Conservation (phyloP, 2,888 invertebrate species). For the Ornithoptera priamus region DNA sequence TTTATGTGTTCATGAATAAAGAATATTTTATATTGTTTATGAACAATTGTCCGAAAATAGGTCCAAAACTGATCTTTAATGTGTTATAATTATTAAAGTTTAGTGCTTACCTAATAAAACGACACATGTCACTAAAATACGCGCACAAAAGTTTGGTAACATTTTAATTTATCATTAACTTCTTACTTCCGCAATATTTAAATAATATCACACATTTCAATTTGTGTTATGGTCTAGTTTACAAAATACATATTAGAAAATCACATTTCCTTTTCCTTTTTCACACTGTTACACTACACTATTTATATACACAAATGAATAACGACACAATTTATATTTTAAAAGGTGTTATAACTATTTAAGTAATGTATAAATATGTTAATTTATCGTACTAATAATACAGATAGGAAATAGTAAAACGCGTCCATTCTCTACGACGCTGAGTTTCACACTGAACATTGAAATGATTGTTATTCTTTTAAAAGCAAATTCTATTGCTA, state of each 20-base stretch:
- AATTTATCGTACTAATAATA: slow-evolving; percentile 14
- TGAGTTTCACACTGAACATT: slow-evolving; percentile 21
- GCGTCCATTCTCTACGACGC: slow-evolving; percentile 8
- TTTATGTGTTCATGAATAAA: too few species aligned
- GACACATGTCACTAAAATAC: slow-evolving; percentile 41
- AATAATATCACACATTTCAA: neutral
- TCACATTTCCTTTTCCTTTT: neutral
- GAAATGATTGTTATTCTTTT: slow-evolving; percentile 11
- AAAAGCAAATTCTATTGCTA: slow-evolving; percentile 23
- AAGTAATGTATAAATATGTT: neutral
- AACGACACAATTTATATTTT: slow-evolving; percentile 6
- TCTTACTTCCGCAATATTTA: slow-evolving; percentile 1
- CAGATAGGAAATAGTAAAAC: slow-evolving; percentile 14
- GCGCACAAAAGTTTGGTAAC: slow-evolving; percentile 38
- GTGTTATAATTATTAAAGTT: neutral
- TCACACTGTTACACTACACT: neutral
- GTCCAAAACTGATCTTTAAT: too few species aligned
- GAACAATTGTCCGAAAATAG: too few species aligned
- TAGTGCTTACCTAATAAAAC: slow-evolving; percentile 46
- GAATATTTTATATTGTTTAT: too few species aligned
- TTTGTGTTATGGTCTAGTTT: too few species aligned
- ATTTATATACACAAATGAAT: neutral
- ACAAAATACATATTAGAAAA: too few species aligned
- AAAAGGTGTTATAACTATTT: neutral
- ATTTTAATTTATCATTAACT: slow-evolving; percentile 39